These are phyloP conservation scores for Enteromius paludinosus DNA, from an alignment of 2,797 vertebrate species.

Conservation along the genomic window DNA sequence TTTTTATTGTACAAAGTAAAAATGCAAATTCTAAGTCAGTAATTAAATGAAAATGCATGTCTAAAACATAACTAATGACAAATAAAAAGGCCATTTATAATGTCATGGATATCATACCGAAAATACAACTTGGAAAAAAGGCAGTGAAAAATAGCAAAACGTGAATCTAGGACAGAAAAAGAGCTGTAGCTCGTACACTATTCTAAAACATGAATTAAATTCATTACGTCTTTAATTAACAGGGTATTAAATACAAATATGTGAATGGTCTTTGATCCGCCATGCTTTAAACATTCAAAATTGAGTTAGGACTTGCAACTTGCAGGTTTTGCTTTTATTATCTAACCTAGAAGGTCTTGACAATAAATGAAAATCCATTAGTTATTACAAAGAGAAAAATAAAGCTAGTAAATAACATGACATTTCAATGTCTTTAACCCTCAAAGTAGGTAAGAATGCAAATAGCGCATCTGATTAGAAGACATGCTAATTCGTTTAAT, in stretches of 20 bases:
- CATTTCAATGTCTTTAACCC: slow-evolving; percentile 34
- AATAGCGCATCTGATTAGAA: slow-evolving; percentile 25
- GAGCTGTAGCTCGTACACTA: background rate
- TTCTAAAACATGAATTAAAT: slow-evolving; percentile 11
- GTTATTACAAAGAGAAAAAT: slow-evolving; percentile 12
- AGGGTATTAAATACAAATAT: slow-evolving; percentile 76
- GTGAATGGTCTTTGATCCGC: slow-evolving; percentile 70
- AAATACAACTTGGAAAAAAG: background rate
- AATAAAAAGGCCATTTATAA: background rate
- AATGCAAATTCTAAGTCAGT: background rate
- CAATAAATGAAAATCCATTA: slow-evolving; percentile 2
- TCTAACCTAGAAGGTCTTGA: background rate
- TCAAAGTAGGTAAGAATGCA: background rate
- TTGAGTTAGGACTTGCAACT: background rate
- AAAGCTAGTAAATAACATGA: slow-evolving; percentile 11
- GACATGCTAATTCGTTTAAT: slow-evolving; percentile 44
- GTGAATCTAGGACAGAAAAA: slow-evolving; percentile 8
- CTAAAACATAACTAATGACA: background rate
- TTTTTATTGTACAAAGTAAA: background rate
- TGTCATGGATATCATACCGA: background rate
- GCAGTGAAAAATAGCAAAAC: background rate
- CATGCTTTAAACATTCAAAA: slow-evolving; percentile 19
- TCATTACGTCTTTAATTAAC: slow-evolving; percentile 79
- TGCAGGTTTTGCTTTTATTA: background rate
- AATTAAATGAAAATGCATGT: background rate